Percentiles rank a stretch among this genome's conserved stretches.
Conservation (phyloP, 2,113 vertebrate genomes). For the Dipodomys spectabilis region DNA sequence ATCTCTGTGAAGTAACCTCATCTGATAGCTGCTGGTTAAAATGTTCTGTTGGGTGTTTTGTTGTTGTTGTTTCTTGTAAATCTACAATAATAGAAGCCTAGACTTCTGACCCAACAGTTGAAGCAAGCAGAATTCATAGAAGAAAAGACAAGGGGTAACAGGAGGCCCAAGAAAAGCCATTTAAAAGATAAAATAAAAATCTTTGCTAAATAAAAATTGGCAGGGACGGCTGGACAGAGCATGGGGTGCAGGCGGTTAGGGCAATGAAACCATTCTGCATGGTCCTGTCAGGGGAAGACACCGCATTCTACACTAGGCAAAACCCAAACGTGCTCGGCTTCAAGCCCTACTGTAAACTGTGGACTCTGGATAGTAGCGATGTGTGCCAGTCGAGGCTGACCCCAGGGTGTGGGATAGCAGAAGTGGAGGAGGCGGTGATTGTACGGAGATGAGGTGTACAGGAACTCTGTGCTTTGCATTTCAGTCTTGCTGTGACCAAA, state of each 20-base stretch:
- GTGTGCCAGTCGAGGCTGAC: background rate
- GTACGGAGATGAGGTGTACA: too few relatives aligned
- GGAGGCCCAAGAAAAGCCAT: constrained; percentile 47
- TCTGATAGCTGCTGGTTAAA: background rate
- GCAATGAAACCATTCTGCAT: background rate
- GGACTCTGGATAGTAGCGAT: background rate
- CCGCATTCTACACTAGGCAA: background rate
- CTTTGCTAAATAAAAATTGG: background rate
- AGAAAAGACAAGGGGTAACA: background rate
- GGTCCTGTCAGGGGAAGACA: too few relatives aligned
- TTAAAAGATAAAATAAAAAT: background rate
- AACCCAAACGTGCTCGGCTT: background rate
- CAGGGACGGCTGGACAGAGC: background rate
- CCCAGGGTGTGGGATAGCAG: background rate
- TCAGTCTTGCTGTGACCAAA: background rate
- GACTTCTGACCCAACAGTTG: too few relatives aligned
- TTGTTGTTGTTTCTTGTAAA: background rate
- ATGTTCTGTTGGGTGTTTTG: background rate
- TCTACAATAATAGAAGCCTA: background rate
- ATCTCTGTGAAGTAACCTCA: background rate
- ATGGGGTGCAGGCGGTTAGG: background rate
- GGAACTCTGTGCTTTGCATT: background rate
- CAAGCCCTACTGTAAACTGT: background rate
- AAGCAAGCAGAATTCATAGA: background rate
- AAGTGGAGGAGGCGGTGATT: too few relatives aligned